Base-by-base conservation (phyloP, 2,888 invertebrate genomes). In the Schizaphis graminum region DNA sequence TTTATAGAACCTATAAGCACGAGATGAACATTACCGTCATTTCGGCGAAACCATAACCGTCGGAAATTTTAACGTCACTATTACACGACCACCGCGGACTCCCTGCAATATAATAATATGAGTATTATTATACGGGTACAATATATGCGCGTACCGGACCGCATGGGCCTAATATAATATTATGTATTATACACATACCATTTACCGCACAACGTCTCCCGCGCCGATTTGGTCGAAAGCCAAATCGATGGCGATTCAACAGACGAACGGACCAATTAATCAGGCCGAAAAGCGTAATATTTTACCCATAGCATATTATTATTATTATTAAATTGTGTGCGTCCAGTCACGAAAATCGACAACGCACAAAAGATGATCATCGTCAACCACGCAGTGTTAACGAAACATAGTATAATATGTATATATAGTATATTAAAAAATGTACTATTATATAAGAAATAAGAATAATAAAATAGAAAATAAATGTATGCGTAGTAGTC, bases 191-290 rank as follows among this genome's bases (percentile, higher is more conserved):
- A 28, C 26, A 24, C 5, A 53, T 53, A 53, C 16, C 56, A 21
- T 89, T 53, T 61, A 89, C 57, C 44, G 16, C 44, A 67, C 47
- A 21, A 8, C 67, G 67, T 77, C 47, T 67, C 35, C 11, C 67
- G 91, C 49, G 91, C 8, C n/a, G 91, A 85, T 13, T 92, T 92
- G 92, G 92, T 92, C 92, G 11, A 86, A 86, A 92, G 92, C 92
- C 92, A 92, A 92, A 86, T 92, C 92, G 92, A 92, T 41, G 84
- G 84, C 41, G 8, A 84, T 91, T 84, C 91, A 91, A 91, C 91
- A 13, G 47, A 44, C 57, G 44, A n/a, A 86, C 57, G 91, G 49
- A 57, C 91, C 91, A 49, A 91, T 92, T 92, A 92, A 92, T 92
- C 92, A 92, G 92, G 47, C 57, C 53, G 5, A 41, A 41, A 41